Percentiles rank a stretch among this genome's conserved stretches.
phyloP scores from a whole-genome alignment of 2,797 vertebrate species.

The Malurus splendens region DNA sequence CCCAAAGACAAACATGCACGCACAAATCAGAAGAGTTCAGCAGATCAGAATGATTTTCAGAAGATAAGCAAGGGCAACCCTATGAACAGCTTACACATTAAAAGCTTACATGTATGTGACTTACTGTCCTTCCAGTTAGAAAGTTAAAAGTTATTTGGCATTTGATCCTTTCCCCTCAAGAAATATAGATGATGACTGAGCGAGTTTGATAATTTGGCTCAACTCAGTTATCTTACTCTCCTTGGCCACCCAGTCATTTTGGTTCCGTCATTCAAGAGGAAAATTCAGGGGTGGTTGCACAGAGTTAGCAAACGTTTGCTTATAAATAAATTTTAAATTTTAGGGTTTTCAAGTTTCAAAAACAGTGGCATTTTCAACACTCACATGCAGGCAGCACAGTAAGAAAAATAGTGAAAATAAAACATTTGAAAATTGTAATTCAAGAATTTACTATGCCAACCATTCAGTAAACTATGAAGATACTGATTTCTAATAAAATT shows the following conservation, averaged over 20 bases:
- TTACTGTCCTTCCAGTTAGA: not conserved
- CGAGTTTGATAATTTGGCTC: not conserved
- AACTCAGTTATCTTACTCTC: not conserved
- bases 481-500: not conserved
- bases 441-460: not conserved
- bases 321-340: not conserved
- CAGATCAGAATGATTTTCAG: conserved; percentile 7
- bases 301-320: not conserved
- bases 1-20: not conserved
- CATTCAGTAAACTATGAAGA: not conserved
- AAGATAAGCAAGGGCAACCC: conserved; percentile 7
- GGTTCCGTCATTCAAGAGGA: not conserved
- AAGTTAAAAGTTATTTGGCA: not conserved
- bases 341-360: not conserved
- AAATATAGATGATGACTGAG: not conserved
- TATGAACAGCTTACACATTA: not conserved
- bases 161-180: not conserved
- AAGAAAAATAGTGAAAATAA: not conserved
- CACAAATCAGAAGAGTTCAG: not conserved
- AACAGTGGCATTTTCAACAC: not conserved
- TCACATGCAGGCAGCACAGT: not conserved
- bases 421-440: not conserved
- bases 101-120: not conserved
- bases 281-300: not conserved
- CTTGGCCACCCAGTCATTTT: not conserved